Evolutionary conservation across 2,797 vertebrate genomes (phyloP), one percentile per base, ranked within the genome.

Genomic region (Thunnus albacares): DNA sequence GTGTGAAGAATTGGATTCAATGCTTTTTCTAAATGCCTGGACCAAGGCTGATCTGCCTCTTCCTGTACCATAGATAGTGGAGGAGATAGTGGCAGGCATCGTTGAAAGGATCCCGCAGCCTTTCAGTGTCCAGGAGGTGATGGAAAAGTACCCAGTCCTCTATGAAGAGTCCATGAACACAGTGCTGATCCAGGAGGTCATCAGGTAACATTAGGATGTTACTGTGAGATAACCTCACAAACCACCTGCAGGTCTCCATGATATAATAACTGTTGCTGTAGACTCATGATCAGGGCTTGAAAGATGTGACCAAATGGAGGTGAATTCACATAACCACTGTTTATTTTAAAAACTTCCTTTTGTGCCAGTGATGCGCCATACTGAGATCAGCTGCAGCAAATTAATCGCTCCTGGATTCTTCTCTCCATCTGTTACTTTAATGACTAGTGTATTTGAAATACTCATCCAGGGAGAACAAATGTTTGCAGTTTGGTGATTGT

Each of bases 81-180:
- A 98, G 83, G 95, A 97, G 35, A 92, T 94, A 10, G 96, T 96
- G 52, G 89, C 79, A 7, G 87, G 87, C 33, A 96, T 98, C 61
- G 70, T 94, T 78, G 85, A 93, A 76, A 97, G 95, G 89, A 88
- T 98, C 57, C 97, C 97, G 18, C 24, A 75, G 10, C 92, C 95
- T 71, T 91, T 97, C 80, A 66, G 87, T 1, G 3, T 97, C 79
- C 79, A 94, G 64, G 90, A 92, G 52, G 96, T 98, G 75, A 93
- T 93, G 80, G 67, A 41, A 18, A 97, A 95, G 84, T 97, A 96
- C 85, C 97, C 97, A 0, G 96, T 97, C 71, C 93, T 96, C 76
- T 97, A 98, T 0, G 95, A 98, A 70, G 97, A 98, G 90, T 97
- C 97, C 63, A 98, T 98, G 97, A 98, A 99, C 92, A 97, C 96